Evolutionary conservation across 35 echinoderm and acorn worm species (phyloP).

Genomic region (Heliocidaris erythrogramma): DNA sequence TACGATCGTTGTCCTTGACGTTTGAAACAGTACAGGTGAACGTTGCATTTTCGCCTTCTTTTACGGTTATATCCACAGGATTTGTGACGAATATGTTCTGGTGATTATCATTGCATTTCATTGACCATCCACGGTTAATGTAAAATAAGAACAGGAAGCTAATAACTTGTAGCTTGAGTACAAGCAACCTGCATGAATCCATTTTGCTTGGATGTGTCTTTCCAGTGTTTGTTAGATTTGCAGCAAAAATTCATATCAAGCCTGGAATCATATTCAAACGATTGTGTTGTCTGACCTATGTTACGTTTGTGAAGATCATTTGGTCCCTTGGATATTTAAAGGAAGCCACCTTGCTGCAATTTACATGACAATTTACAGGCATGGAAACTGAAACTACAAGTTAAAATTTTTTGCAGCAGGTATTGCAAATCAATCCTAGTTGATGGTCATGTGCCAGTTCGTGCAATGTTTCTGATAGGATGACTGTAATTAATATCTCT

Average conservation of each 20-base stretch:
- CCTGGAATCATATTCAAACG: too few relatives aligned
- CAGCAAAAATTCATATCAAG: too few relatives aligned
- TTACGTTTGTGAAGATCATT: background rate
- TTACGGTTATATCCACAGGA: background rate
- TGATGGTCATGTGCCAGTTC: too few relatives aligned
- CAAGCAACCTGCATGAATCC: background rate
- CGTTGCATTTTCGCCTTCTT: background rate
- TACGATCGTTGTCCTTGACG: background rate
- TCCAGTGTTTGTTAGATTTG: too few relatives aligned
- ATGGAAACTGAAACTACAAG: background rate
- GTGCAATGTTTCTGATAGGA: too few relatives aligned
- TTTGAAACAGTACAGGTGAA: background rate
- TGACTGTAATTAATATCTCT: too few relatives aligned
- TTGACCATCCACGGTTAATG: background rate
- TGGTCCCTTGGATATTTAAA: background rate
- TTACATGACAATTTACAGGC: background rate
- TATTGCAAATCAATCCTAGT: too few relatives aligned
- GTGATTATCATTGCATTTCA: background rate
- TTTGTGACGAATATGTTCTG: background rate
- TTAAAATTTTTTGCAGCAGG: too few relatives aligned
- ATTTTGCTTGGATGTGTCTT: background rate
- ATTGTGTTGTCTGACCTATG: too few relatives aligned
- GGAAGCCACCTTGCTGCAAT: background rate
- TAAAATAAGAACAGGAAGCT: background rate
- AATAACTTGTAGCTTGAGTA: background rate